Conservation (phyloP, 2,797 vertebrate genomes). For the Emydoidea blandingii region DNA sequence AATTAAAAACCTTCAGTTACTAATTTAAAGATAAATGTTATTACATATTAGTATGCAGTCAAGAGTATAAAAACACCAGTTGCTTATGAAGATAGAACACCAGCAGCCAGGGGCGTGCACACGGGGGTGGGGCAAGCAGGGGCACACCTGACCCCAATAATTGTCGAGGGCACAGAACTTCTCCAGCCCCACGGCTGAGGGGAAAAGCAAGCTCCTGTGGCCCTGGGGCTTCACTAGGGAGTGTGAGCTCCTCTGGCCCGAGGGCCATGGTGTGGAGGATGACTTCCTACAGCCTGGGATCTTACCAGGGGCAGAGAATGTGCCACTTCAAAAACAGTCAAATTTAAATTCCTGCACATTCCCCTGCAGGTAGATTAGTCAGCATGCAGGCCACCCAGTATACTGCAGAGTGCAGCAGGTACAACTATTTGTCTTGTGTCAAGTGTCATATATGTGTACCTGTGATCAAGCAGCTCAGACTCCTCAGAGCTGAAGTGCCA, state of each 20-base stretch:
- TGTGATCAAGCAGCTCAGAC: neutral
- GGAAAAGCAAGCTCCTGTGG: too few species aligned
- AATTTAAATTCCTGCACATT: too few species aligned
- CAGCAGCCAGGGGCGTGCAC: neutral
- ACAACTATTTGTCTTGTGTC: neutral
- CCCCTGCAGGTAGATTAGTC: neutral
- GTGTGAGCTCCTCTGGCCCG: too few species aligned
- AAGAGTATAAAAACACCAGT: neutral
- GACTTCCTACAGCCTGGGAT: too few species aligned
- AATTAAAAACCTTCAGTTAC: neutral
- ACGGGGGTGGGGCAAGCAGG: too few species aligned
- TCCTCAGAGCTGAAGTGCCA: neutral
- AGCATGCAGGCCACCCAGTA: neutral
- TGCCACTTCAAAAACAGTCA: too few species aligned
- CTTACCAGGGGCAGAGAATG: too few species aligned
- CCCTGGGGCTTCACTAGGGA: too few species aligned
- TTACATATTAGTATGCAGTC: neutral
- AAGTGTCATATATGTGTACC: neutral
- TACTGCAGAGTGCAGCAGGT: neutral
- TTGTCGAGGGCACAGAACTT: too few species aligned
- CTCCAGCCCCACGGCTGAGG: too few species aligned
- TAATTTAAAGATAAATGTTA: neutral
- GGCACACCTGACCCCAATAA: too few species aligned
- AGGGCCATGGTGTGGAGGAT: too few species aligned
- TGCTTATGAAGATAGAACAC: fast-evolving